Conservation (phyloP, 2,113 vertebrate species). For the Echinops telfairi region DNA sequence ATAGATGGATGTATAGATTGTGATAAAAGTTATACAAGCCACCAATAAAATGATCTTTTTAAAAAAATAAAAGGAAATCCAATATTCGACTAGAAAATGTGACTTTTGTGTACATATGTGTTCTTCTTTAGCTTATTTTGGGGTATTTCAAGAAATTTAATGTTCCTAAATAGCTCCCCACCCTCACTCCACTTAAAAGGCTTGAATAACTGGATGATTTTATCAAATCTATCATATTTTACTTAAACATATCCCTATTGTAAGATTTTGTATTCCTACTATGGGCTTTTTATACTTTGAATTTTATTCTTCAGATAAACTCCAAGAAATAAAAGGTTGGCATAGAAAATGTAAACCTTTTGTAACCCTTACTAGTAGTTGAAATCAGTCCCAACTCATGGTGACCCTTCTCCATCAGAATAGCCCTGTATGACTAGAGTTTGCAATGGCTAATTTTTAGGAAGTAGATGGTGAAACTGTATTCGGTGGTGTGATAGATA, state of each 20-base stretch:
- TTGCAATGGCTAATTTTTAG: not conserved
- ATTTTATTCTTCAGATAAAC: conserved; percentile 27
- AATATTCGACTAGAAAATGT: not conserved
- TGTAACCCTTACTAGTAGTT: not conserved
- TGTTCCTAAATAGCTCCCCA: too few species aligned
- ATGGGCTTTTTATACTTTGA: not conserved
- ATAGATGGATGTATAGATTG: too few species aligned
- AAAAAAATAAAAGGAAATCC: not conserved
- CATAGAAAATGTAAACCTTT: not conserved
- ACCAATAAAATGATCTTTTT: too few species aligned
- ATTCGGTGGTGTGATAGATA: not conserved
- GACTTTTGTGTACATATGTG: not conserved
- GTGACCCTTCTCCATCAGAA: not conserved
- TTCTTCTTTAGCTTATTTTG: not conserved
- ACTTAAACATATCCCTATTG: not conserved
- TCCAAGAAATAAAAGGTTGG: conserved; percentile 30
- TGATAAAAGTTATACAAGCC: too few species aligned
- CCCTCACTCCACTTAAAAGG: not conserved
- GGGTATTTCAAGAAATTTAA: too few species aligned
- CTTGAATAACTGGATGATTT: conserved; percentile 16
- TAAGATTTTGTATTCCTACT: not conserved
- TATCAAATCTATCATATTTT: conserved; percentile 29
- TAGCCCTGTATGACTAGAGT: not conserved
- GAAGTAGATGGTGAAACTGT: not conserved
- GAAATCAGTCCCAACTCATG: not conserved